phyloP scores from a whole-genome alignment of 1,140 invertebrate species.

The Berghia stephanieae region DNA sequence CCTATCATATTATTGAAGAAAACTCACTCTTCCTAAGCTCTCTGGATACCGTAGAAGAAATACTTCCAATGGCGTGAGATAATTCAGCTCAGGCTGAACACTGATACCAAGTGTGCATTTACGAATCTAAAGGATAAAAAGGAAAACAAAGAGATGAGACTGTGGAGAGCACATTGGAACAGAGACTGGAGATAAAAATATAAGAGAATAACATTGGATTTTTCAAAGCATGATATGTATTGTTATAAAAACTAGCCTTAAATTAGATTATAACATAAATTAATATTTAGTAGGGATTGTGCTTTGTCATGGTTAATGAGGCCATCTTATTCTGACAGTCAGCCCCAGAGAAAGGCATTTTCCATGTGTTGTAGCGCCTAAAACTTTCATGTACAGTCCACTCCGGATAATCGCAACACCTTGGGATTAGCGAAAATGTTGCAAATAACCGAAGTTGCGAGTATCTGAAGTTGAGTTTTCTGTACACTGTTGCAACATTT shows the following conservation, averaged over 20 bases:
- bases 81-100: background rate
- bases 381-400: too few species aligned
- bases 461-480: too few species aligned
- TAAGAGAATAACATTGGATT: background rate
- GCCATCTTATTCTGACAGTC: too few species aligned
- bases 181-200: too few species aligned
- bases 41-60: constrained; percentile 24
- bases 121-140: constrained; percentile 26
- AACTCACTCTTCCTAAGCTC: constrained; percentile 21
- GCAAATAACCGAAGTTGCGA: too few species aligned
- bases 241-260: background rate
- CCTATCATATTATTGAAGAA: too few species aligned
- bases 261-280: background rate
- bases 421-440: too few species aligned
- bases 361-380: too few species aligned
- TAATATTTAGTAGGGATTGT: background rate
- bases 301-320: too few species aligned
- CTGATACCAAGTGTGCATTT: constrained; percentile 23
- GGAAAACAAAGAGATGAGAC: background rate
- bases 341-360: too few species aligned
- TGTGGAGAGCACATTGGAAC: background rate
- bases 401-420: too few species aligned
- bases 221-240: background rate
- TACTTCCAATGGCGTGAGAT: constrained; percentile 26
- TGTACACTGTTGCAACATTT: too few species aligned